Evolutionary conservation across 2,797 vertebrate genomes (phyloP).

Genomic region (Argyrosomus regius): DNA sequence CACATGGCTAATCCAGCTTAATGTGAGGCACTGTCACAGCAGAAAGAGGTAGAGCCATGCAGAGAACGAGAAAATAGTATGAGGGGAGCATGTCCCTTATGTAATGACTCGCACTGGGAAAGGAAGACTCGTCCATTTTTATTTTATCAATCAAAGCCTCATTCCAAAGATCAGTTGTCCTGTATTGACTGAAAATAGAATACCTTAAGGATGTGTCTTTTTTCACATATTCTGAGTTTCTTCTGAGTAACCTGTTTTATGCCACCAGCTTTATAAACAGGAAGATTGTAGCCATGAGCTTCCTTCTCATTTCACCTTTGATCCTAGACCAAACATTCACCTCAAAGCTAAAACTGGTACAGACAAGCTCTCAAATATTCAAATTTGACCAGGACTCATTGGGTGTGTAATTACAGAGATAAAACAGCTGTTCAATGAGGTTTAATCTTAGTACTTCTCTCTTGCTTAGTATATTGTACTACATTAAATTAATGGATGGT

Average conservation of each 20-base stretch:
- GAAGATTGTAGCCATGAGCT: not conserved
- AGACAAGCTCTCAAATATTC: not conserved
- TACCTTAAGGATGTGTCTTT: not conserved
- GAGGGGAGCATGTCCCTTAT: not conserved
- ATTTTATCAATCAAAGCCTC: not conserved
- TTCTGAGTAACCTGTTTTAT: not conserved
- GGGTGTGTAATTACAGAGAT: not conserved
- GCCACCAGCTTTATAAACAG: not conserved
- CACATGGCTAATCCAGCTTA: conserved; percentile 48
- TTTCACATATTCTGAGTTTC: not conserved
- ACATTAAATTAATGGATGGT: not conserved
- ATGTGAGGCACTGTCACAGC: conserved; percentile 36
- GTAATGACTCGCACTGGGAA: not conserved
- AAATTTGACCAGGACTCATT: not conserved
- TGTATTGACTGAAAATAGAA: conserved; percentile 5
- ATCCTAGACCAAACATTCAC: not conserved
- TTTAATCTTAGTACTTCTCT: not conserved
- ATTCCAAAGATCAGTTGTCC: not conserved
- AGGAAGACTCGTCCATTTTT: conserved; percentile 8
- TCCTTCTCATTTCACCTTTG: not conserved
- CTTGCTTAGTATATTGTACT: not conserved
- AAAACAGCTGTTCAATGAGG: not conserved
- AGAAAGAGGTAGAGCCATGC: not conserved
- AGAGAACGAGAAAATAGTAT: conserved; percentile 12
- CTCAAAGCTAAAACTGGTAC: not conserved